Base-by-base conservation (phyloP, 2,113 vertebrate species). In the Theropithecus gelada region DNA sequence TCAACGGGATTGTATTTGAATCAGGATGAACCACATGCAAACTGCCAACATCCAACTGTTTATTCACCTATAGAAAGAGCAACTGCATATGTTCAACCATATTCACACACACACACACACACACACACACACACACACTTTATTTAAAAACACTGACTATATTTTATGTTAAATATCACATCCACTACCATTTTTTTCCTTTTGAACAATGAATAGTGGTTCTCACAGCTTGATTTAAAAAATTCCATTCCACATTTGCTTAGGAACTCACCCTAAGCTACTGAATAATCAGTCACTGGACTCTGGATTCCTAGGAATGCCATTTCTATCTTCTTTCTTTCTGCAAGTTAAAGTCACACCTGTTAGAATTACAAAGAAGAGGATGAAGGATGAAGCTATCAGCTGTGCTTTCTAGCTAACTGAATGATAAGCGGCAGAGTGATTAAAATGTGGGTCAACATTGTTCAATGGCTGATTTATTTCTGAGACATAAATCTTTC, bases 191-290 rank as follows among this genome's bases (percentile, higher is more conserved):
- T 66, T 23, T 75, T 35, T 16, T 52, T 70, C 61, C 43, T 40
- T 75, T 85, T 85, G 59, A 95, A 92, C 43, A 94, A 64, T n/a
- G 76, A 89, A 81, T 50, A 90, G 22, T 78, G 43, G 35, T 73
- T 70, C 55, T 85, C 20, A 20, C 17, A 22, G 35, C 17, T 35
- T 92, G 18, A 57, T 55, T 86, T 95, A 64, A 68, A 64, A 68
- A 96, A 80, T 78, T 61, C 30, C 35, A 73, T 12, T 87, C 18
- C 43, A 89, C 23, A 73, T 86, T 59, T 66, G 55, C 20, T 27
- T 68, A 91, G 82, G 8, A 91, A 76, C 68, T 90, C 35, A 75
- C 20, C 11, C n/a, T 35, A 20, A 43, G 14, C 76, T 94, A 90
- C 72, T 50, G 43, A 82, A 82, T 81, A 23, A 81, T 70, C 35